phyloP scores from a whole-genome alignment of 2,797 vertebrate genomes.

The Crenuchus spilurus region DNA sequence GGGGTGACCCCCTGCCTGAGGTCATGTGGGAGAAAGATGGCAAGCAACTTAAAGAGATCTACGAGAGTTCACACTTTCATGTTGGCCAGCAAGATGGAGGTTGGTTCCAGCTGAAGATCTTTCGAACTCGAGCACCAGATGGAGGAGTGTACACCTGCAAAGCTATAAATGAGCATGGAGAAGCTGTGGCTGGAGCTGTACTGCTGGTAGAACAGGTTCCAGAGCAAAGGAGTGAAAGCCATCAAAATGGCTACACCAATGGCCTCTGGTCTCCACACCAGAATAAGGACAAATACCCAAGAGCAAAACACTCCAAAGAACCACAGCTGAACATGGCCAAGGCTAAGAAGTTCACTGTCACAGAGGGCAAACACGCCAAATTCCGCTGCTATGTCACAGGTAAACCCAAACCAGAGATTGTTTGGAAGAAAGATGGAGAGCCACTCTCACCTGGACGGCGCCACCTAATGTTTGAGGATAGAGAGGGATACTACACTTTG shows the following conservation, averaged over 20 bases:
- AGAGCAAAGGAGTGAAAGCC: constrained; percentile 61
- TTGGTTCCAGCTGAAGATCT: constrained; percentile 88
- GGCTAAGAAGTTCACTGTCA: constrained; percentile 89
- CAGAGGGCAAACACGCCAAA: constrained; percentile 95
- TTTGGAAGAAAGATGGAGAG: constrained; percentile 92
- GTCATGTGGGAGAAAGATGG: constrained; percentile 94
- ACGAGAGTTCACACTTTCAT: constrained; percentile 87
- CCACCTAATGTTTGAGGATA: constrained; percentile 91
- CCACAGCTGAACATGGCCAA: constrained; percentile 58
- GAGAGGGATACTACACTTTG: constrained; percentile 94
- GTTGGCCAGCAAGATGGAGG: constrained; percentile 74
- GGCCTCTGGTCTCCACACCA: constrained; percentile 66
- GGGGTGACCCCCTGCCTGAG: constrained; percentile 79
- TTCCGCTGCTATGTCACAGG: constrained; percentile 95
- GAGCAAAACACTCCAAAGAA: constrained; percentile 64
- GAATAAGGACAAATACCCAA: constrained; percentile 53
- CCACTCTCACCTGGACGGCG: constrained; percentile 81
- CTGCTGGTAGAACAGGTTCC: constrained; percentile 83
- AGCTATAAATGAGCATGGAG: constrained; percentile 79
- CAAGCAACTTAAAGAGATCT: constrained; percentile 86
- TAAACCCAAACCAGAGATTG: constrained; percentile 94
- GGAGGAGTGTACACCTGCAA: constrained; percentile 92
- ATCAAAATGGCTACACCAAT: constrained; percentile 58
- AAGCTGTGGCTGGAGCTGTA: constrained; percentile 85
- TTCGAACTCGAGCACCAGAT: constrained; percentile 80